Base-by-base conservation (phyloP, 2,113 vertebrate genomes). In the Myotis yumanensis region DNA sequence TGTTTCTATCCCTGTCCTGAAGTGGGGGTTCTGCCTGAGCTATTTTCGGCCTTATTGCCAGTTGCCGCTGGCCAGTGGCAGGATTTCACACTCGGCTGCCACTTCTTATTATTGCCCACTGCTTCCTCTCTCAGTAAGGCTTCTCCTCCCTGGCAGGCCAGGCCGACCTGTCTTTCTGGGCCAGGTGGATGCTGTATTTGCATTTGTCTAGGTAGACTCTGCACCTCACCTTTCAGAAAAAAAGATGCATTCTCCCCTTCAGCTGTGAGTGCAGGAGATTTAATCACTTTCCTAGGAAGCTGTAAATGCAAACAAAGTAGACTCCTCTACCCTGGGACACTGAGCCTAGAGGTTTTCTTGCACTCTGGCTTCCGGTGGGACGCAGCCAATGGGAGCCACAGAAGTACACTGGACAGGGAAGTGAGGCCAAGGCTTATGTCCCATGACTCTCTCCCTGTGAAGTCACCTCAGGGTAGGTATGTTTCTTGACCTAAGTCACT, bases 31-130 rank as follows among this genome's bases (percentile, higher is more conserved):
- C 68, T 52, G 96, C 51, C 82, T 59, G 79, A 95, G 95, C 90
- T 97, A 97, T 97, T 97, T 97, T 96, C 2, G 0, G 90, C 69
- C 25, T 52, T 95, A 95, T 95, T 93, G 97, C 90, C 95, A 95
- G 88, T 93, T 93, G 95, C 96, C 3, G 1, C 72, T 73, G 79
- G 93, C 89, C 91, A 96, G 84, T 72, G 73, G 86, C 87, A 90
- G 54, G 17, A 89, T 95, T 96, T 96, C 96, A 91, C 95, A 96
- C 82, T 95, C 4, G 1, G 79, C 90, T 95, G 92, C 95, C 91
- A 52, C 93, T 96, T 96, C 82, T 95, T 75, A 51, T 97, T 79
- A 89, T 51, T 73, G 54, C 90, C 84, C 46, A 76, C 14, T 9
- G 51, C 77, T 72, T 77, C 89, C 32, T 48, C 57, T 84, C 66